phyloP scores from a whole-genome alignment of 23 tunicate species.

The Trididemnum clinides region DNA sequence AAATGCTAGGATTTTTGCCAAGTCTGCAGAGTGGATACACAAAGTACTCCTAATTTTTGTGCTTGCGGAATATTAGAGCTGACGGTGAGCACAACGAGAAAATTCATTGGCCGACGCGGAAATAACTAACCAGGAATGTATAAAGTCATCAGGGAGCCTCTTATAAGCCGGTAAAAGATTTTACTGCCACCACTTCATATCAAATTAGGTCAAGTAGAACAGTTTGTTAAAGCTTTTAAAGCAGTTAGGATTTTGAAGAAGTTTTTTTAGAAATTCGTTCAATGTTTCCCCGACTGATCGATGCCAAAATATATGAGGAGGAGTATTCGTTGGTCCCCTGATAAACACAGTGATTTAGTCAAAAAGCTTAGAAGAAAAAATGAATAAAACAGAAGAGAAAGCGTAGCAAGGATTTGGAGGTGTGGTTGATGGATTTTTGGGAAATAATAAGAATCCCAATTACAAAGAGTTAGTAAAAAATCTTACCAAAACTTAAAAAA shows the following conservation, averaged over 20 bases:
- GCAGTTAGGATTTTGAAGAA: not conserved
- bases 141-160: not conserved
- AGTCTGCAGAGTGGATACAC: not conserved
- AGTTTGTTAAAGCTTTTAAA: not conserved
- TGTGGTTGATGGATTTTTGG: too few relatives aligned
- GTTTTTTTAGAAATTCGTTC: not conserved
- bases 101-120: not conserved
- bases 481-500: not conserved
- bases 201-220: not conserved
- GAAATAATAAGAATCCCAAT: too few relatives aligned
- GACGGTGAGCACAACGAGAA: too few relatives aligned
- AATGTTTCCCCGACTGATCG: not conserved
- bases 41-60: not conserved
- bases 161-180: too few relatives aligned
- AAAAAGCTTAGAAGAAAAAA: too few relatives aligned
- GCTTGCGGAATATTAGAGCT: too few relatives aligned
- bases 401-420: not conserved
- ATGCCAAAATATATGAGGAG: not conserved
- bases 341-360: not conserved
- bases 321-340: not conserved
- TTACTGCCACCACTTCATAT: not conserved
- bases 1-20: too few relatives aligned
- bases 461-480: too few relatives aligned
- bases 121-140: not conserved
- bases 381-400: not conserved